Evolutionary conservation across 2,888 invertebrate genomes (phyloP), one percentile per base, ranked within the genome.

Genomic region (Netelia fuscicornis): DNA sequence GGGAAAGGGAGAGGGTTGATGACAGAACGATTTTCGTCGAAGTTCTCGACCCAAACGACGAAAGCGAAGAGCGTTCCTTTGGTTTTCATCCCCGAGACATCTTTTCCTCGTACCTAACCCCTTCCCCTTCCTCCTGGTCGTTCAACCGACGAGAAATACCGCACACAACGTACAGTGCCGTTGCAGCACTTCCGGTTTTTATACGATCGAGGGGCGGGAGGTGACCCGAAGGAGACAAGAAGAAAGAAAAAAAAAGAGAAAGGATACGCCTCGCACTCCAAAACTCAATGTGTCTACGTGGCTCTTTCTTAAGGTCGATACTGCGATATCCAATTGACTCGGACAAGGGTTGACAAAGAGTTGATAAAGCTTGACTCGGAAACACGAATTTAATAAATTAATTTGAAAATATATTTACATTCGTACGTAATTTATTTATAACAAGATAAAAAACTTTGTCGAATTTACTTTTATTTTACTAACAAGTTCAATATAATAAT

Each of bases 251-350:
- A 23, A 68, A 30, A 58, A 3, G 30, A 44, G 13, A 81, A 52
- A n/a, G 68, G 30, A 62, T 70, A 75, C 70, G 81, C 54, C 54
- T 62, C 37, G 62, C 42, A 56, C 60, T 72, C 44, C 54, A 20
- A 62, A 25, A 86, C 71, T 30, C 76, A 79, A 71, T 79, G 82
- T 84, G 80, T 78, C 68, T 68, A 42, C 30, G 56, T 67, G 11
- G 44, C 58, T 10, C 37, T 68, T 58, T 44, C 64, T 58, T 37
- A n/a, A 37, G 20, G 10, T 10, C n/a, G 10, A 20, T 20, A 25
- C 13, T 2, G 56, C 13, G 60, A 8, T 30, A 64, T 8, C n/a
- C n/a, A 17, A n/a, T n/a, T 75, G 25, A 2, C 6, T 25, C 64
- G 25, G 30, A 44, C 64, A 44, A 13, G 42, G 11, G 60, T 65